These are phyloP conservation scores for Zophobas atratus DNA, from an alignment of 1,140 invertebrate species.

Conservation along the genomic window DNA sequence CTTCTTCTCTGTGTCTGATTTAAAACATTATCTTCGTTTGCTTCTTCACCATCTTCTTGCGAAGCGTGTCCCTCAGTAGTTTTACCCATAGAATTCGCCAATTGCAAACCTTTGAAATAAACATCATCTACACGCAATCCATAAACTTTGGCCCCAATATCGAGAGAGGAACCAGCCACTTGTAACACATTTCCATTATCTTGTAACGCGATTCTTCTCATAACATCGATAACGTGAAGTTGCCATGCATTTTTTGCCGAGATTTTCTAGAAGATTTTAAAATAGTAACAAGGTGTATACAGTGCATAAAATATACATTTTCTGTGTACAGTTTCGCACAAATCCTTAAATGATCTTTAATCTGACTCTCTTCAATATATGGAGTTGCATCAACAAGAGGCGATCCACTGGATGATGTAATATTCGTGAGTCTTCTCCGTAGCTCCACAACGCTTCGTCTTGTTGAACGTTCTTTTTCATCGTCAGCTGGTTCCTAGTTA, in stretches of 20 bases:
- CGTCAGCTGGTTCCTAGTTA: conserved; percentile 32
- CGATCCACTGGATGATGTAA: conserved; percentile 14
- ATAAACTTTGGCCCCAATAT: conserved; percentile 89
- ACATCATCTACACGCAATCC: conserved; percentile 85
- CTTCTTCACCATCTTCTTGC: conserved; percentile 30
- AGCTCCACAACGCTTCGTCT: conserved; percentile 45
- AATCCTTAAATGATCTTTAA: conserved; percentile 56
- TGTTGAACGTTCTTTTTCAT: conserved; percentile 47
- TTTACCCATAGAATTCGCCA: conserved; percentile 78
- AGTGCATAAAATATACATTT: conserved; percentile 53
- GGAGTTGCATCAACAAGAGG: conserved; percentile 42
- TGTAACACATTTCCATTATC: conserved; percentile 78
- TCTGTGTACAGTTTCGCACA: conserved; percentile 57
- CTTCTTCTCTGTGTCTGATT: conserved; percentile 61
- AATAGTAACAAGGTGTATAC: conserved; percentile 21
- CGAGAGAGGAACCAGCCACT: conserved; percentile 84
- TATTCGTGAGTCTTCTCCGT: conserved; percentile 36
- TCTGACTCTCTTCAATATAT: conserved; percentile 49
- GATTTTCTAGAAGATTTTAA: conserved; percentile 79
- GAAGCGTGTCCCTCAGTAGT: conserved; percentile 63
- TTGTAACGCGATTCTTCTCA: conserved; percentile 71
- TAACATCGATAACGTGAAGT: conserved; percentile 86
- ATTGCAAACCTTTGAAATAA: conserved; percentile 83
- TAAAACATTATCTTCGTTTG: neutral
- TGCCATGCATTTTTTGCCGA: conserved; percentile 89